These are phyloP conservation scores for Amyelois transitella DNA, from an alignment of 1,140 invertebrate genomes.

Conservation along the genomic window DNA sequence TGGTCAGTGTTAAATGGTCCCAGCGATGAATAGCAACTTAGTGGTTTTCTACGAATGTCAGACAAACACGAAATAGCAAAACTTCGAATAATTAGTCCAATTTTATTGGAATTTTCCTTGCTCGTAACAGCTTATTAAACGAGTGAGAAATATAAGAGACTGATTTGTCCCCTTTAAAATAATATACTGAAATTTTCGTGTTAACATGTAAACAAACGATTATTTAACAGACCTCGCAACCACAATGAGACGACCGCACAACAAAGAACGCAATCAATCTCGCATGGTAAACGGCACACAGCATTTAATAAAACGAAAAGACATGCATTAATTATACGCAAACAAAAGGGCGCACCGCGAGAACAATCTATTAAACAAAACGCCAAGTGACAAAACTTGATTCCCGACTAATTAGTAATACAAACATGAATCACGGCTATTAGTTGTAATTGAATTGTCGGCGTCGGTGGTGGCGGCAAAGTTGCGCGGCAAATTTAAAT, in stretches of 20 bases:
- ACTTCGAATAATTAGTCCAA: too few relatives aligned
- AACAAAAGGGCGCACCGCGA: constrained; percentile 37
- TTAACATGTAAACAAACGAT: background rate
- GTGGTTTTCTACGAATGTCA: too few relatives aligned
- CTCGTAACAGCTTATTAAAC: too few relatives aligned
- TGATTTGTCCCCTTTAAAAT: background rate
- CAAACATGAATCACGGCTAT: constrained; percentile 74
- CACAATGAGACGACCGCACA: background rate
- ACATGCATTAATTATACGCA: constrained; percentile 40
- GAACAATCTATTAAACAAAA: constrained; percentile 58
- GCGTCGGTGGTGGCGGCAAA: constrained; percentile 31
- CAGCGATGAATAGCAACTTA: too few relatives aligned
- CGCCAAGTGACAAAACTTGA: constrained; percentile 71
- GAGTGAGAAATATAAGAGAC: background rate
- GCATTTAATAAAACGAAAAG: constrained; percentile 25
- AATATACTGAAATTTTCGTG: background rate
- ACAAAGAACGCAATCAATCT: background rate
- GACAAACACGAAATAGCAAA: too few relatives aligned
- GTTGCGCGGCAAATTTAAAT: constrained; percentile 69
- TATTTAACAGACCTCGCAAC: background rate
- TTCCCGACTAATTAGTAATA: constrained; percentile 70
- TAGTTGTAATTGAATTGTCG: constrained; percentile 73
- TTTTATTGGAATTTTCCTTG: too few relatives aligned
- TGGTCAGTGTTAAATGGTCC: background rate
- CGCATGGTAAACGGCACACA: background rate